A percentile compares a stretch with the other conserved stretches of the same genome.
phyloP scores from a whole-genome alignment of 1,140 invertebrate species.

The Venustaconcha ellipsiformis region DNA sequence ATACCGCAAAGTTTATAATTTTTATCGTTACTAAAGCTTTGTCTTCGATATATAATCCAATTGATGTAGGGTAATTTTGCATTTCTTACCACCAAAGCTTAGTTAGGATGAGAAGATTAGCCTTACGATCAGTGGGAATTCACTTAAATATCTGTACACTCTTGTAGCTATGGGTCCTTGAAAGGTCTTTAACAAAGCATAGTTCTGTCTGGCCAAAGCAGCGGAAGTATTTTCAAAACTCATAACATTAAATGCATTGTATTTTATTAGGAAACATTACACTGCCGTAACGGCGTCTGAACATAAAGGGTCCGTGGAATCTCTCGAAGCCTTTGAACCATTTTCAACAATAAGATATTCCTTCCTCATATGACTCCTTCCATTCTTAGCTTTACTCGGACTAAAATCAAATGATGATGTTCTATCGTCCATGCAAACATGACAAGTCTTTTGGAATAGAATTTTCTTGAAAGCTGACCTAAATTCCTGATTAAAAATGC shows the following conservation, averaged over 20 bases:
- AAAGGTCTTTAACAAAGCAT: too few relatives aligned
- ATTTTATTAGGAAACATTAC: not conserved
- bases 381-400: conserved; percentile 29
- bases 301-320: conserved; percentile 36
- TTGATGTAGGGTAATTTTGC: too few relatives aligned
- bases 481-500: conserved; percentile 67
- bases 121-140: too few relatives aligned
- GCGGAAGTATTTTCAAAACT: too few relatives aligned
- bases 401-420: conserved; percentile 10
- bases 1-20: too few relatives aligned
- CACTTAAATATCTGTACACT: too few relatives aligned
- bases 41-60: too few relatives aligned
- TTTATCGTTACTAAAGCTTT: too few relatives aligned
- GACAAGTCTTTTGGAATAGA: conserved; percentile 75
- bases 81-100: too few relatives aligned
- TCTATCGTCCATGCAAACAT: conserved; percentile 38
- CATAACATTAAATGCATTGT: not conserved
- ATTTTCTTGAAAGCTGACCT: conserved; percentile 78
- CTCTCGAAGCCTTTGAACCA: conserved; percentile 21
- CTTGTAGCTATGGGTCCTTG: too few relatives aligned
- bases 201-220: too few relatives aligned
- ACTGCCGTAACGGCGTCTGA: conserved; percentile 28
- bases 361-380: conserved; percentile 2
- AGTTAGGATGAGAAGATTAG: too few relatives aligned
- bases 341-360: conserved; percentile 13